Conservation (phyloP, 2,888 invertebrate genomes). For the Agonopterix subpropinquella region DNA sequence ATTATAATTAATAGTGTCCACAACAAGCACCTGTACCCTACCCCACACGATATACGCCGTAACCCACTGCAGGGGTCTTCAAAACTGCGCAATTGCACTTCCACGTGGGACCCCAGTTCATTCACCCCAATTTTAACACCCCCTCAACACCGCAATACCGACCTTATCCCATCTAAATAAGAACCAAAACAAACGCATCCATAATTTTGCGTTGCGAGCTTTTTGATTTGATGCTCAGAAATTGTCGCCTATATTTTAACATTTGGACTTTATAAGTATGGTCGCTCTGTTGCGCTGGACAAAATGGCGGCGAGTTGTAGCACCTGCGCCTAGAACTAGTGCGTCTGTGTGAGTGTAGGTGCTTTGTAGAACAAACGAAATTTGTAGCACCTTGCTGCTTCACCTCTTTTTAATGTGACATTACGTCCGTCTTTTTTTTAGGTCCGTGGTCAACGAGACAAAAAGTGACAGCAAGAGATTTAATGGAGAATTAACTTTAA, state of each 20-base stretch:
- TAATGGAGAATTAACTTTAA: no score
- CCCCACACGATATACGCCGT: constrained; percentile 42
- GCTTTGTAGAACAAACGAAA: no score
- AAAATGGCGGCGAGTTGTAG: no score
- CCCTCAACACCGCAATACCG: constrained; percentile 5
- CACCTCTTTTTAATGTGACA: no score
- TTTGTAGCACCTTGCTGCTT: no score
- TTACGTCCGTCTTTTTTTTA: no score
- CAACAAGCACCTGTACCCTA: constrained; percentile 25
- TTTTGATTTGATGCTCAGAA: constrained; percentile 9
- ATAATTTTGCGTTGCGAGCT: constrained; percentile 15
- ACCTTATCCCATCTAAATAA: constrained; percentile 16
- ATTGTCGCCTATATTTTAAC: background rate
- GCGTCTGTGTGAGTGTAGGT: no score
- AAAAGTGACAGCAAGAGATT: no score
- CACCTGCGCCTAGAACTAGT: no score
- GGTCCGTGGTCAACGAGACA: no score
- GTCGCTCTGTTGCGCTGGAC: no score
- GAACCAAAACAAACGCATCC: constrained; percentile 24
- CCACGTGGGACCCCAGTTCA: constrained; percentile 59
- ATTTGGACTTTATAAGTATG: background rate
- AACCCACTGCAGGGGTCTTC: constrained; percentile 62
- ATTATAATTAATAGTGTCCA: no score
- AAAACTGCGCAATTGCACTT: constrained; percentile 66
- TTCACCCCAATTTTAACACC: constrained; percentile 36